Evolutionary conservation across 2,113 vertebrate species (phyloP).

Genomic region (Tichodroma muraria): DNA sequence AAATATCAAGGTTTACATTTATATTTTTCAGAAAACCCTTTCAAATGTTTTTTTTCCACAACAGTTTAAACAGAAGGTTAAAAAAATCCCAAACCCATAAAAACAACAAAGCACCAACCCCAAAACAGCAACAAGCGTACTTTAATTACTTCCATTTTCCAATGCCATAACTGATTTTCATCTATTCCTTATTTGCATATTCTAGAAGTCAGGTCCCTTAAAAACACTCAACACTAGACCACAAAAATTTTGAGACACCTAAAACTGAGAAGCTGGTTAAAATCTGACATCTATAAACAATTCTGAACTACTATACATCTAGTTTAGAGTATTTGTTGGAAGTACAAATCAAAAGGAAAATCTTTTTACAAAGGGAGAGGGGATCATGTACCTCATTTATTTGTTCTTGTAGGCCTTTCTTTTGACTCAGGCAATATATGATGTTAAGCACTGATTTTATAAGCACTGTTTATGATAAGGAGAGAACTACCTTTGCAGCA

Average conservation of each 20-base stretch:
- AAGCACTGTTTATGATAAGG: neutral
- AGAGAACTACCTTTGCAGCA: constrained; percentile 76
- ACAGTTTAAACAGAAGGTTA: neutral
- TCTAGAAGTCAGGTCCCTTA: neutral
- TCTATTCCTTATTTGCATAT: neutral
- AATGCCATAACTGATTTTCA: neutral
- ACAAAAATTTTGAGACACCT: neutral
- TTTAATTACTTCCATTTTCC: neutral
- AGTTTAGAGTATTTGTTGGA: neutral
- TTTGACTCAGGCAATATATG: neutral
- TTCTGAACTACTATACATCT: neutral
- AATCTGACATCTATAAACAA: neutral
- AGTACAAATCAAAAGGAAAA: neutral
- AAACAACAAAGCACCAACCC: neutral
- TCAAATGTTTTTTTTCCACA: neutral
- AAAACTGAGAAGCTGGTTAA: neutral
- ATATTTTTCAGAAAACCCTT: neutral
- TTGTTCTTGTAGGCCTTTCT: neutral
- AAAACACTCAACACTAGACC: neutral
- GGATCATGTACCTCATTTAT: neutral
- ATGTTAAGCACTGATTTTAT: neutral
- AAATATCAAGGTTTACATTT: neutral
- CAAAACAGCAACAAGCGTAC: neutral
- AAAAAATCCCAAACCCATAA: neutral
- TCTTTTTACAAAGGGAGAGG: neutral